Evolutionary conservation across 2,888 invertebrate genomes (phyloP).

Genomic region (Coenonympha arcania): DNA sequence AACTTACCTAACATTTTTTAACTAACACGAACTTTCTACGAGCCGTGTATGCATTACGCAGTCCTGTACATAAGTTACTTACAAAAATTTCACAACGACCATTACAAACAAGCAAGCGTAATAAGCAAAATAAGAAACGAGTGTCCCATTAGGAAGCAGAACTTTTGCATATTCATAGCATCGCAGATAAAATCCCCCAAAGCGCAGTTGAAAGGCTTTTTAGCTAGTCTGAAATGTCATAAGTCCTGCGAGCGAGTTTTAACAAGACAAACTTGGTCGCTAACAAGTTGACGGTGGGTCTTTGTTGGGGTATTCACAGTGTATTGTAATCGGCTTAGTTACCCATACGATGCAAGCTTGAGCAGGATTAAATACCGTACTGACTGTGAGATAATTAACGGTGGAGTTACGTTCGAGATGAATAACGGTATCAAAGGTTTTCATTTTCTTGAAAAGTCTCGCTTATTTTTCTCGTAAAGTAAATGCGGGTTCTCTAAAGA

Average conservation of each 20-base stretch:
- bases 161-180: conserved; percentile 22
- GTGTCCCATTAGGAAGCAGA: conserved; percentile 20
- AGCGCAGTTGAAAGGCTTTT: conserved; percentile 30
- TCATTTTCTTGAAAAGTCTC: neutral
- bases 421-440: neutral
- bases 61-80: conserved; percentile 1
- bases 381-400: conserved; percentile 34
- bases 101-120: conserved; percentile 6
- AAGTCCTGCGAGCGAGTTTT: conserved; percentile 40
- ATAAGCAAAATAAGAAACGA: conserved; percentile 12
- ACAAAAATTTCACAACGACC: conserved; percentile 5
- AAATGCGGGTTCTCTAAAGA: no score
- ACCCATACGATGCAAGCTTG: conserved; percentile 39
- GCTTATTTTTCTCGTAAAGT: neutral
- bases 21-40: neutral
- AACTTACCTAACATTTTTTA: no score
- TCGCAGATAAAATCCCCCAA: conserved; percentile 31
- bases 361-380: conserved; percentile 37
- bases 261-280: conserved; percentile 56
- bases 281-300: conserved; percentile 44
- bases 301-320: conserved; percentile 32
- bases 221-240: conserved; percentile 38
- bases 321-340: conserved; percentile 58
- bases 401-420: conserved; percentile 27
- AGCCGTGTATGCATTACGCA: neutral